Evolutionary conservation across 2,797 vertebrate genomes (phyloP), one percentile per base, ranked within the genome.

Genomic region (Channa striata): DNA sequence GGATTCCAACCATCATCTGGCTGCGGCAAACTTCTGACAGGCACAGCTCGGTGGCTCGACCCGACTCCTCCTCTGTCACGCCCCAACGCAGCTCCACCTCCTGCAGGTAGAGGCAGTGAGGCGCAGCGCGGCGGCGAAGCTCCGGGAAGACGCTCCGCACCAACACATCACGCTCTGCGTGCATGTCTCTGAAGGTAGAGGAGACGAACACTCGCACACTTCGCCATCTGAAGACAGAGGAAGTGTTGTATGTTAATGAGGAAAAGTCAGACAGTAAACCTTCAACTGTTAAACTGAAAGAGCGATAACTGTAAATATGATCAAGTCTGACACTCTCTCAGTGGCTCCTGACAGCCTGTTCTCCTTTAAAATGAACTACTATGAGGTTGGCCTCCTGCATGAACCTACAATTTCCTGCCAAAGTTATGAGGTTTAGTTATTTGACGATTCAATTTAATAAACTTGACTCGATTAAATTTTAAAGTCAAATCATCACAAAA

Each of bases 161-260:
- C 78, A 98, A 71, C 59, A 96, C 47, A 78, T 97, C 95, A 0
- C 97, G 93, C 86, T 98, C 97, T 0, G 94, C 92, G 0, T 96
- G 95, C 96, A 97, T 97, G 92, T 98, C 97, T 64, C 96, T 93
- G 86, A 98, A 97, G 11, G 97, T 97, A 64, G 96, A 98, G 13
- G 97, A 98, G 83, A 98, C 91, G 51, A 98, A 98, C 8, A 97
- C 89, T 0, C 95, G 94, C 16, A 97, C 77, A 0, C 85, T 89
- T 59, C 75, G 88, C 96, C 96, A 98, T 72, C 97, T 98, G 77
- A 5, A 0, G 33, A 23, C 37, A 46, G 37, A 67, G 30, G 43
- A 6, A 2, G 6, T 2, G 59, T 19, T 3, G 14, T 1, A 11
- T 23, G 23, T 70, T 20, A 36, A 11, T 8, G 6, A 40, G 2